Conservation (phyloP, 2,888 invertebrate genomes). For the Phasia obesa region DNA sequence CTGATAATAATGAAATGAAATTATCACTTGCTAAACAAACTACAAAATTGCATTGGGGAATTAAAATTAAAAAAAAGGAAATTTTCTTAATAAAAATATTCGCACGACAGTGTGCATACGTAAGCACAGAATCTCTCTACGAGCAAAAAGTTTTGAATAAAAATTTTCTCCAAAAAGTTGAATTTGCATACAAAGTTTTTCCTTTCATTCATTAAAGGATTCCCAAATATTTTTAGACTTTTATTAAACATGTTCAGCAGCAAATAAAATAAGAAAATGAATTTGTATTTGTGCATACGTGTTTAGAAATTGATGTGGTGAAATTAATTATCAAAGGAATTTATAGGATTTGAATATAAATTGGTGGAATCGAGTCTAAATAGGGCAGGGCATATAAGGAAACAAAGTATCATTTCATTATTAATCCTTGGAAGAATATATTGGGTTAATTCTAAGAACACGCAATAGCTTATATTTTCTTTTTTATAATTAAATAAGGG, state of each 20-base stretch:
- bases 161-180: conserved; percentile 35
- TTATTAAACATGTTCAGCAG: background rate
- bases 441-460: too few relatives aligned
- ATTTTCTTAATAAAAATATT: conserved; percentile 11
- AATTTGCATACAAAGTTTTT: conserved; percentile 31
- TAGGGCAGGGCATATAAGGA: background rate
- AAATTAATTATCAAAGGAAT: background rate
- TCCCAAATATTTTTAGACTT: background rate
- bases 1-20: conserved; percentile 63
- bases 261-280: background rate
- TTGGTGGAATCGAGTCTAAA: background rate
- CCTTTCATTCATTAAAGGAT: background rate
- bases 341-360: too few relatives aligned
- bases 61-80: conserved; percentile 40
- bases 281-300: too few relatives aligned
- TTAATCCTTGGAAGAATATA: too few relatives aligned
- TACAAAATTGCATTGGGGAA: conserved; percentile 70
- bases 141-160: conserved; percentile 22
- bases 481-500: too few relatives aligned
- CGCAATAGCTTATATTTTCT: too few relatives aligned
- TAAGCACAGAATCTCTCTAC: conserved; percentile 17
- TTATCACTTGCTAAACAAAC: conserved; percentile 70
- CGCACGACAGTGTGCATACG: background rate
- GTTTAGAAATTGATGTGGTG: background rate
- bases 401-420: background rate